Evolutionary conservation across 2,888 invertebrate genomes (phyloP).

Genomic region (Cryptus armator): DNA sequence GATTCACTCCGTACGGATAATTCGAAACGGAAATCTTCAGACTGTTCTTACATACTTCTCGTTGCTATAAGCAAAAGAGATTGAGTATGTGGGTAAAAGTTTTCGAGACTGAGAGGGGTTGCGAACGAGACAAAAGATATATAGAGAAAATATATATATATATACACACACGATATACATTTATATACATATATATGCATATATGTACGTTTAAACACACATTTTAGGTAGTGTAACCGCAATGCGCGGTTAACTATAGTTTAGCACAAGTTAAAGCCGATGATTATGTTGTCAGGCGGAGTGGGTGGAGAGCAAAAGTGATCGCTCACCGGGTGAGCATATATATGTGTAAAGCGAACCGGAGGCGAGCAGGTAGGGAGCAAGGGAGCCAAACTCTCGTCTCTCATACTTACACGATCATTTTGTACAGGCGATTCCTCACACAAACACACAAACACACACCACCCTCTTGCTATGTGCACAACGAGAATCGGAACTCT

Average conservation of each 20-base stretch:
- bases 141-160: no score
- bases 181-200: neutral
- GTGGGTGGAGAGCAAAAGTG: constrained; percentile 83
- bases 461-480: constrained; percentile 22
- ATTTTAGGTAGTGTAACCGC: constrained; percentile 82
- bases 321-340: constrained; percentile 80
- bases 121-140: neutral
- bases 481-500: constrained; percentile 32
- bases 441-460: constrained; percentile 28
- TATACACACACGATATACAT: no score
- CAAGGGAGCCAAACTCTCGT: constrained; percentile 53
- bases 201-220: constrained; percentile 80
- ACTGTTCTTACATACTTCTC: no score
- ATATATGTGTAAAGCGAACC: constrained; percentile 37
- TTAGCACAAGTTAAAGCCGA: constrained; percentile 83
- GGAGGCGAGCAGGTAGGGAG: constrained; percentile 52
- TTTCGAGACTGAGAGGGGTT: no score
- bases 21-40: neutral
- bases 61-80: no score
- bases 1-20: neutral
- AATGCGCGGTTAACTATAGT: constrained; percentile 83
- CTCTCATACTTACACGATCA: constrained; percentile 25
- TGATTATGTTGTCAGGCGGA: constrained; percentile 84
- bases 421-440: constrained; percentile 23
- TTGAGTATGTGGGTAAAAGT: no score